Conservation (phyloP, 2,888 invertebrate species). For the Neuroscelio doddi region DNA sequence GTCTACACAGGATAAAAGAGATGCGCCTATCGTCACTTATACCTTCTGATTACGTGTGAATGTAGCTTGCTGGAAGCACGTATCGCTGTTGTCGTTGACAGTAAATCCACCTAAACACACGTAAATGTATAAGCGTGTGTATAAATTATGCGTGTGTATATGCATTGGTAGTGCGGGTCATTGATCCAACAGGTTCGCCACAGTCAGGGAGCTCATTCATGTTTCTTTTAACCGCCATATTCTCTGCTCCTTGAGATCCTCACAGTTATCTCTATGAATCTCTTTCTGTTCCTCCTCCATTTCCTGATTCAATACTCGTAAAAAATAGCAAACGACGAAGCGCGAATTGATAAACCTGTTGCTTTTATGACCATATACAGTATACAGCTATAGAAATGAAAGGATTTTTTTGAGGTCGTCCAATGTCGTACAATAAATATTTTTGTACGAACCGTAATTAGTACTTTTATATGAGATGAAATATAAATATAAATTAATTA, state of each 20-base stretch:
- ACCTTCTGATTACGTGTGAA: neutral
- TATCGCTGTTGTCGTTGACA: neutral
- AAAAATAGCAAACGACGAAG: slow-evolving; percentile 1
- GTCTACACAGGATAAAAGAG: too few relatives aligned
- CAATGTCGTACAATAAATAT: neutral
- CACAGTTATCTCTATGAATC: slow-evolving; percentile 1
- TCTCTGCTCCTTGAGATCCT: slow-evolving; percentile 4
- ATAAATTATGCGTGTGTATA: slow-evolving; percentile 1
- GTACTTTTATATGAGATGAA: too few relatives aligned
- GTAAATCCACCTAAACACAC: neutral
- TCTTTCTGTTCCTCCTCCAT: slow-evolving; percentile 6
- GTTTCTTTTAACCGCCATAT: slow-evolving; percentile 22
- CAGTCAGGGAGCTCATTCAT: slow-evolving; percentile 43
- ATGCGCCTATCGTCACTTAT: too few relatives aligned
- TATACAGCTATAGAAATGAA: neutral
- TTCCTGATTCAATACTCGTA: neutral
- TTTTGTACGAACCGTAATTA: neutral
- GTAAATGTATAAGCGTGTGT: neutral
- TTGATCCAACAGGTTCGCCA: slow-evolving; percentile 46
- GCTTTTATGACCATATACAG: slow-evolving; percentile 2
- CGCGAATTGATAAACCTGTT: slow-evolving; percentile 11
- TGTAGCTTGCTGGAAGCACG: neutral
- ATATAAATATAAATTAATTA: too few relatives aligned
- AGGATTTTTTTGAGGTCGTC: neutral
- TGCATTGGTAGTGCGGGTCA: slow-evolving; percentile 39